These are phyloP conservation scores for Trogon surrucura DNA, from an alignment of 2,113 vertebrate genomes.

Conservation along the genomic window DNA sequence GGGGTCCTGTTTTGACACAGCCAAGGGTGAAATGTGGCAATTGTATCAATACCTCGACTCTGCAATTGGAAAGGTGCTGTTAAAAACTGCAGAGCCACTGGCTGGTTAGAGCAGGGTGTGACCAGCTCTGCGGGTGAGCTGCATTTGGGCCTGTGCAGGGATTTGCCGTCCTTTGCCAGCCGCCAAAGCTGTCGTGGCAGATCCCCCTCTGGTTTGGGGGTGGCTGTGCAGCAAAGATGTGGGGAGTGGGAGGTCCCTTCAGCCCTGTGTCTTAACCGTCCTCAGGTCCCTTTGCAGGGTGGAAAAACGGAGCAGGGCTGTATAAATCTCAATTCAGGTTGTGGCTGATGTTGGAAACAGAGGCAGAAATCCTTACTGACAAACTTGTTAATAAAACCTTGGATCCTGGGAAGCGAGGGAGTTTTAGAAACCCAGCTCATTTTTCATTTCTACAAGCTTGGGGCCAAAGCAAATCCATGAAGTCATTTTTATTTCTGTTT, in stretches of 20 bases:
- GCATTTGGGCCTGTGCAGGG: fast-evolving
- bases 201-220: background rate
- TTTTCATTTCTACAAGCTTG: constrained; percentile 19
- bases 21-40: background rate
- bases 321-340: background rate
- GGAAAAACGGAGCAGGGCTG: background rate
- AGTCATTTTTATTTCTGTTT: constrained; percentile 51
- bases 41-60: background rate
- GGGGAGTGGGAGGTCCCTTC: no score
- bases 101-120: fast-evolving
- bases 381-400: constrained; percentile 15
- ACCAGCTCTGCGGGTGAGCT: background rate
- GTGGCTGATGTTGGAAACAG: background rate
- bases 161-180: background rate
- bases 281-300: background rate
- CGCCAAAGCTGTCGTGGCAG: background rate
- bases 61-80: background rate
- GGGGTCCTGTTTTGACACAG: no score
- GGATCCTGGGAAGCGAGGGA: background rate
- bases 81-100: background rate
- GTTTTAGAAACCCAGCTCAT: background rate
- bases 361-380: background rate
- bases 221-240: background rate
- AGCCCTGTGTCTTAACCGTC: no score
- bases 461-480: constrained; percentile 20